Conservation (phyloP, 2,797 vertebrate genomes). For the Oreonectes daqikongensis region DNA sequence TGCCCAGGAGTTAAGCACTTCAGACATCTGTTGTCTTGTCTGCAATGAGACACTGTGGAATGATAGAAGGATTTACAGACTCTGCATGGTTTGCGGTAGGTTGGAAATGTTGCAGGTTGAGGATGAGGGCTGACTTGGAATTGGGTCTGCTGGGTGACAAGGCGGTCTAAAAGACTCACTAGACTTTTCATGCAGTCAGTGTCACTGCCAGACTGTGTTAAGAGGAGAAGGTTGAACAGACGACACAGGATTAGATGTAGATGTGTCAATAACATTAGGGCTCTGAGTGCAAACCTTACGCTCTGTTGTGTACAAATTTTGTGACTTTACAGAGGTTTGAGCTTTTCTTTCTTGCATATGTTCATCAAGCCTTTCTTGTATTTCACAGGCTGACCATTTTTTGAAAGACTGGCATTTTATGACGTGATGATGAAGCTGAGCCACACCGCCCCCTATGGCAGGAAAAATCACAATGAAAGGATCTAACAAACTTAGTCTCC, state of each 20-base stretch:
- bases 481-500: no score
- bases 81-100: neutral
- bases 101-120: no score
- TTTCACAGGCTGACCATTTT: conserved; percentile 46
- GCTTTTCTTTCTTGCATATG: neutral
- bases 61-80: neutral
- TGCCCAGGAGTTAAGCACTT: neutral
- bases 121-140: neutral
- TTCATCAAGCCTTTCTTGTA: conserved; percentile 25
- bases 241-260: neutral
- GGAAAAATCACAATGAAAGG: no score
- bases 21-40: neutral
- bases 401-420: no score
- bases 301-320: neutral
- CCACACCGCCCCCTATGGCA: no score
- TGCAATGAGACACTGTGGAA: neutral
- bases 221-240: neutral
- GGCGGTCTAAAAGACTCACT: neutral
- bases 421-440: no score
- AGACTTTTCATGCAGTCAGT: neutral
- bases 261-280: neutral
- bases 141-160: neutral
- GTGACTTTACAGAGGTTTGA: neutral
- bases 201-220: neutral
- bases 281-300: neutral